These are phyloP conservation scores for Trichoplusia ni DNA, from an alignment of 1,140 invertebrate genomes.

Conservation along the genomic window DNA sequence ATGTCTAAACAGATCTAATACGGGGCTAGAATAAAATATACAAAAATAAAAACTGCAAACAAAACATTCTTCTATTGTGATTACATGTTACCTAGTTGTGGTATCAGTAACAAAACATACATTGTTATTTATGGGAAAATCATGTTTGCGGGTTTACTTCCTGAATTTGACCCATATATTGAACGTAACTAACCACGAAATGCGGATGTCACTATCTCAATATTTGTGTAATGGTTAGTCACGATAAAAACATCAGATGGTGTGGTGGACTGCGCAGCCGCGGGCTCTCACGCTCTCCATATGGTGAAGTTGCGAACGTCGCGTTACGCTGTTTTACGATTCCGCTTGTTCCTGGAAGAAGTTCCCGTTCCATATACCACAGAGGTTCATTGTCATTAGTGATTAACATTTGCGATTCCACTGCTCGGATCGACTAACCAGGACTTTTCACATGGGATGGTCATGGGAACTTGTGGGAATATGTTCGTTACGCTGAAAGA, in stretches of 20 bases:
- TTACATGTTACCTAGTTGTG: too few relatives aligned
- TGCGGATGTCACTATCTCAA: slow-evolving; percentile 67
- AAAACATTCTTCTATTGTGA: too few relatives aligned
- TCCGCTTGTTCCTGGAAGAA: slow-evolving; percentile 48
- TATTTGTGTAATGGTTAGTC: slow-evolving; percentile 38
- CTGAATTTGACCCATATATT: slow-evolving; percentile 65
- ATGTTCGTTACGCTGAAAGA: slow-evolving; percentile 58
- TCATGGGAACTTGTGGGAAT: slow-evolving; percentile 59
- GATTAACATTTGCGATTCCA: slow-evolving; percentile 53
- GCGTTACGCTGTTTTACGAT: slow-evolving; percentile 40
- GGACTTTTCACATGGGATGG: slow-evolving; percentile 72
- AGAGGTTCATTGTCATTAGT: slow-evolving; percentile 60
- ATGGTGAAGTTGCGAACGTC: slow-evolving; percentile 32
- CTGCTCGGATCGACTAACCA: slow-evolving; percentile 56
- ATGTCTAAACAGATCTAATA: too few relatives aligned
- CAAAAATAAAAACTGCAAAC: too few relatives aligned
- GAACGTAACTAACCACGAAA: slow-evolving; percentile 39
- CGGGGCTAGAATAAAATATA: too few relatives aligned
- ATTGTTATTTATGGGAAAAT: slow-evolving; percentile 47
- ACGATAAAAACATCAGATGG: slow-evolving; percentile 63
- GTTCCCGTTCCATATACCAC: slow-evolving; percentile 50
- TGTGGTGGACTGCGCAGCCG: slow-evolving; percentile 36
- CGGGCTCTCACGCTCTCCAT: slow-evolving; percentile 40
- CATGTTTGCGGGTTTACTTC: slow-evolving; percentile 70
- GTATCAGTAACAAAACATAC: slow-evolving; percentile 1